These are phyloP conservation scores for Pogonomyrmex barbatus DNA, from an alignment of 1,140 invertebrate species.

Conservation along the genomic window DNA sequence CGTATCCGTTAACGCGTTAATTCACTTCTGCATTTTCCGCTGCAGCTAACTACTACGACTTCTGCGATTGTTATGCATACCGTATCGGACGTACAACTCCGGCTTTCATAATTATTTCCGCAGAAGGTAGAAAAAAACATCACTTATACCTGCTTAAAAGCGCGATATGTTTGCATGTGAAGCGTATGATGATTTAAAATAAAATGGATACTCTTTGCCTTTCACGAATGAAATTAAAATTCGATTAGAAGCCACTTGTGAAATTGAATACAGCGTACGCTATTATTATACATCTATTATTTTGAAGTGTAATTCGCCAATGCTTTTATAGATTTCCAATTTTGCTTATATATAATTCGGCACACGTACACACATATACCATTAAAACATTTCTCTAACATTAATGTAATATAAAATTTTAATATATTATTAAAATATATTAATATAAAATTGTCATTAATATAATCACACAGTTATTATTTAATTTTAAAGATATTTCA, in stretches of 20 bases:
- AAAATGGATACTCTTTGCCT: conserved; percentile 4
- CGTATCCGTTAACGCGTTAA: conserved; percentile 18
- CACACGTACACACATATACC: neutral
- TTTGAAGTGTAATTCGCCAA: neutral
- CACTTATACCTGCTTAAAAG: conserved; percentile 19
- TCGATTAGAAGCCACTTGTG: neutral
- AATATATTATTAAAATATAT: neutral
- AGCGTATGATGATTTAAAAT: neutral
- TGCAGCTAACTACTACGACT: conserved; percentile 57
- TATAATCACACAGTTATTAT: neutral
- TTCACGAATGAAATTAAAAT: conserved; percentile 7
- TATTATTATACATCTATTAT: neutral
- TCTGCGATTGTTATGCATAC: conserved; percentile 69
- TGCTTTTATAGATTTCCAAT: conserved; percentile 7
- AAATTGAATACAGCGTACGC: neutral
- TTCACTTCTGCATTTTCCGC: conserved; percentile 50
- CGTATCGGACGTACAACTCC: conserved; percentile 45
- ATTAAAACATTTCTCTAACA: neutral
- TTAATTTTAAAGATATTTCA: conserved; percentile 1
- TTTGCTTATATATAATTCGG: neutral
- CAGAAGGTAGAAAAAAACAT: conserved; percentile 37
- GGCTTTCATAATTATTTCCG: conserved; percentile 72
- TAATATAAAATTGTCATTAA: neutral
- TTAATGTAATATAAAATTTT: neutral
- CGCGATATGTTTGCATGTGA: neutral